Evolutionary conservation across 1,140 invertebrate genomes (phyloP), one percentile per base, ranked within the genome.

Genomic region (Neodiprion virginianus): DNA sequence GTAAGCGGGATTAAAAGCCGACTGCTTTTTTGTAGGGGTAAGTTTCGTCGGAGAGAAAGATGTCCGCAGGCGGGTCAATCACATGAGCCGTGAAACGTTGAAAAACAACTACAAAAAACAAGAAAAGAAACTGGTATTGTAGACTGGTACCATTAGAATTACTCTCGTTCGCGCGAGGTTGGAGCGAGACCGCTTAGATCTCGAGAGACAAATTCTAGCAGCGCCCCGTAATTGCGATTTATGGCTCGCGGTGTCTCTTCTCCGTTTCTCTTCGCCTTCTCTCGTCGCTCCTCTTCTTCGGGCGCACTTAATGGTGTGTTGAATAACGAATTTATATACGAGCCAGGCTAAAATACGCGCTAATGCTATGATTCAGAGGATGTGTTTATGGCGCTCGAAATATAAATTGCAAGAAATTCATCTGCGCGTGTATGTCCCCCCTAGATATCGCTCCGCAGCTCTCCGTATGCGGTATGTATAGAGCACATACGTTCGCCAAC

Each of bases 181-280:
- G 53, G 4, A 61, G 53, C 53, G 53, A 47, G 74, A 81, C 82
- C 81, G 84, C 85, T 84, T 84, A 84, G 83, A 85, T 85, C 80
- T 83, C 82, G 83, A 82, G 85, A 84, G 86, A 87, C 86, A 87
- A 87, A 87, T 87, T 87, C 84, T 86, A 80, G 79, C 82, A 81
- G 80, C 83, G 85, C 83, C 85, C 83, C 85, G 86, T 88, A 88
- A 88, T 88, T 88, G 86, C 85, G 83, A 88, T 88, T 88, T 88
- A 88, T 86, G 85, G 80, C 77, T 81, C 65, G 79, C 75, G 80
- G 80, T 82, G 48, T 50, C 70, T 82, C 78, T 81, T 81, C 73
- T 80, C 82, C 75, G 75, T 73, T 61, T 8, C 5, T 61, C 53
- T 8, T 61, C 53, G 53, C 53, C n/a, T 40, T 40, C 28, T 61